Evolutionary conservation across 2,113 vertebrate genomes (phyloP).

Genomic region (Herpetotheres cachinnans): DNA sequence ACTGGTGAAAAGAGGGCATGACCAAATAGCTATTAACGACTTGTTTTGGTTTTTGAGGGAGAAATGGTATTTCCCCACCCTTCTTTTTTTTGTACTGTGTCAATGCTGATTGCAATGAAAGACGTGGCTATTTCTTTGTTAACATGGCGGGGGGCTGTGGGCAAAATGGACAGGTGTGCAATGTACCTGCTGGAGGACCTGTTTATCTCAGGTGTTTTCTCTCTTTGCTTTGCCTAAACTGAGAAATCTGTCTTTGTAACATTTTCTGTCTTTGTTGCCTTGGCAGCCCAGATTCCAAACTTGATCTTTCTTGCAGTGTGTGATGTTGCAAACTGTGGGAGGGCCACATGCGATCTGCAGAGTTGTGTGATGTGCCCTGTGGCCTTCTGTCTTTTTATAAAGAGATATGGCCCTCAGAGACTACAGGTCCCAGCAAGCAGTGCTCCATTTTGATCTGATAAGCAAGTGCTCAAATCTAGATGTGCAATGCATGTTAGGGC

Average conservation of each 20-base stretch:
- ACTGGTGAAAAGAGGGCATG: background rate
- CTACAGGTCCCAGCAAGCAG: slow-evolving; percentile 47
- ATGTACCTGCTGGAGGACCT: background rate
- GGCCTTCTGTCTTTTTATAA: background rate
- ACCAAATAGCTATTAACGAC: background rate
- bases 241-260: background rate
- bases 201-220: background rate
- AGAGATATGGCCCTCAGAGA: background rate
- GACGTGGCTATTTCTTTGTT: background rate
- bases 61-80: background rate
- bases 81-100: background rate
- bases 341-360: background rate
- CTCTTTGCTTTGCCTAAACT: background rate
- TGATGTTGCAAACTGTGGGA: background rate
- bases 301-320: background rate
- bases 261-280: background rate
- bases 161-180: background rate
- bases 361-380: slow-evolving; percentile 17
- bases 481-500: background rate
- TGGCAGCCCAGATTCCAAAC: background rate
- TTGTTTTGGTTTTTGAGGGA: background rate
- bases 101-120: background rate
- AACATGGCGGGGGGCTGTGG: fast-evolving
- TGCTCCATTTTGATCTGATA: slow-evolving; percentile 44
- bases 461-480: background rate